Conservation (phyloP, 1,140 invertebrate genomes). For the Sitobion miscanthi region DNA sequence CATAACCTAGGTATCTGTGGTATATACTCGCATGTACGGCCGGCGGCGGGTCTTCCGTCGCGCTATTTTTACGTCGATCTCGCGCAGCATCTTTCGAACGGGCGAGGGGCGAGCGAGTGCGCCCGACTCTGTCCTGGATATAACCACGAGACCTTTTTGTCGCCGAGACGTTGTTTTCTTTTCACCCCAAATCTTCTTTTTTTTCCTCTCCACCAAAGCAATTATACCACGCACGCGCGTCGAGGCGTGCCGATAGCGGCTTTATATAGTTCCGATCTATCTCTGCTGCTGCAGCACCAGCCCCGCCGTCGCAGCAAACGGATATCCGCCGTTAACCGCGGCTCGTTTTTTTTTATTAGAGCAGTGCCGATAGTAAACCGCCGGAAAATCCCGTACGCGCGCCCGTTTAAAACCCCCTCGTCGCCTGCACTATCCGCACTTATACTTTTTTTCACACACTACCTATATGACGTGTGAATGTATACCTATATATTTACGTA, state of each 20-base stretch:
- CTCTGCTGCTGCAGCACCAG: background rate
- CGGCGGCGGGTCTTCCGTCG: background rate
- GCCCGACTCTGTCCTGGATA: background rate
- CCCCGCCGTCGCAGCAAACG: background rate
- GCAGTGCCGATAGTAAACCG: constrained; percentile 20
- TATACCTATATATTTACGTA: background rate
- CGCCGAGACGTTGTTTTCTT: no score
- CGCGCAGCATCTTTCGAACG: background rate
- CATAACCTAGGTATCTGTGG: background rate
- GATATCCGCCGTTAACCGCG: constrained; percentile 50
- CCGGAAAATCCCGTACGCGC: constrained; percentile 26
- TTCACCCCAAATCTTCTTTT: background rate
- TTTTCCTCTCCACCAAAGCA: background rate
- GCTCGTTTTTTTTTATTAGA: constrained; percentile 34
- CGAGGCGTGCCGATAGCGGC: background rate
- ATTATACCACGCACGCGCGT: background rate
- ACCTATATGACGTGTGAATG: background rate
- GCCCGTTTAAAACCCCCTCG: background rate
- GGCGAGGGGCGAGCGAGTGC: background rate
- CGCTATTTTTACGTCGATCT: constrained; percentile 14
- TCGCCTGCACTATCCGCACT: background rate
- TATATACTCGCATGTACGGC: background rate
- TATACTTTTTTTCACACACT: background rate
- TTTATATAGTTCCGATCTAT: background rate
- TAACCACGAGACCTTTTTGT: background rate